Base-by-base conservation (phyloP, 2,113 vertebrate genomes). In the Oryzias melastigma region DNA sequence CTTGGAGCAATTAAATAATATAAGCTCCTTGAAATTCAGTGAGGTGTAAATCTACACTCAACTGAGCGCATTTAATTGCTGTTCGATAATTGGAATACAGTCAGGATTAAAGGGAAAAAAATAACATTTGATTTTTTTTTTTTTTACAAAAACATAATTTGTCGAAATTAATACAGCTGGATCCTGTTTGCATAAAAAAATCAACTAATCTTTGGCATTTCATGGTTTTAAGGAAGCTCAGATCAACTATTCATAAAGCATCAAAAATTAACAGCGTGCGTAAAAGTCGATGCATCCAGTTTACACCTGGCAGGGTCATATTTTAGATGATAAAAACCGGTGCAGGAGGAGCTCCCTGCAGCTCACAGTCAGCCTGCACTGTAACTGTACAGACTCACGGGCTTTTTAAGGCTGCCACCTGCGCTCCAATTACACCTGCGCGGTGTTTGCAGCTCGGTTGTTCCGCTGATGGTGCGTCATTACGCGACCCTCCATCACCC, bases 221-320 rank as follows among this genome's bases (percentile, higher is more conserved):
- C 35, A 35, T 53, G 25, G 41, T 65, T 58, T 50, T 59, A n/a
- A 5, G 48, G 25, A 64, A 66, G 41, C 68, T 80, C 52, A 61
- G 54, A 56, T 63, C 73, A 67, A 58, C 47, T 65, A 75, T 75
- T 87, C 64, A 86, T 84, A 22, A 83, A 85, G 70, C 83, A 62
- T 84, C 65, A 83, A 84, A 88, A 86, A 85, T 82, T 80, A 87
- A 73, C 70, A 81, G 71, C 44, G 64, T 66, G 53, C 46, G 73
- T 86, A 81, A 87, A 87, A 85, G 73, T 86, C 74, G 78, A 52
- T 75, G 81, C 75, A 64, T 68, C 35, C 62, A 66, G 78, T 89
- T 89, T 79, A 77, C 44, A 71, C 55, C 85, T 62, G 62, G 49
- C 68, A 75, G 67, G 62, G 41, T 81, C 71, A 57, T 76, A 80